Evolutionary conservation across 2,797 vertebrate species (phyloP), one percentile per base, ranked within the genome.

Genomic region (Okamejei kenojei): DNA sequence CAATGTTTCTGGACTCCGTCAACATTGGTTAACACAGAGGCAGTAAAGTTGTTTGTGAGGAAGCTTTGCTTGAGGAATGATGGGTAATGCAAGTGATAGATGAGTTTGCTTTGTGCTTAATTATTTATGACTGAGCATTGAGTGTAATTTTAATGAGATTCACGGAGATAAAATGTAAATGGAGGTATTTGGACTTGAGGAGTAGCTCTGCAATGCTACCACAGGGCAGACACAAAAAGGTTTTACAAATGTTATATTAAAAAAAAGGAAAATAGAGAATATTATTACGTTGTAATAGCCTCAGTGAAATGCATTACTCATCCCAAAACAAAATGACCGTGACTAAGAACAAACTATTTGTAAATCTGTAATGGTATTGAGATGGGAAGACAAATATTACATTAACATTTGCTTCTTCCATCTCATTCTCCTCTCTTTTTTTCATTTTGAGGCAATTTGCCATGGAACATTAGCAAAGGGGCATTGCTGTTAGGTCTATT

Each of bases 131-230:
- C 90, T 21, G 38, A 74, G 26, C 90, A 54, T 92, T 92, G 90
- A 92, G 38, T 76, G 71, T 92, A 92, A 92, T 92, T 92, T 92
- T 92, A 92, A 92, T 92, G 71, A 92, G 90, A 92, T 92, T 92
- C 90, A 92, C 71, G 54, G 71, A 17, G 71, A 54, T 74, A 92
- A 92, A 76, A 92, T 92, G 90, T 91, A 92, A 92, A 92, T 92
- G 90, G 74, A 38, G 76, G 71, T 92, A 26, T 32, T 71, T 45
- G 90, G 90, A 76, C 90, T 45, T 92, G 90, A 92, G 38, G 38
- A 76, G 38, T 26, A 76, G 90, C 26, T 74, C 90, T 58, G 26
- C 76, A n/a, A 74, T n/a, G 71, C 90, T 74, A 38, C 68, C 68
- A 92, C 68, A n/a, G 90, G 38, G 90, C 58, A 76, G 71, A 76